Conservation (phyloP, 2,113 vertebrate genomes). For the Vulpes vulpes region DNA sequence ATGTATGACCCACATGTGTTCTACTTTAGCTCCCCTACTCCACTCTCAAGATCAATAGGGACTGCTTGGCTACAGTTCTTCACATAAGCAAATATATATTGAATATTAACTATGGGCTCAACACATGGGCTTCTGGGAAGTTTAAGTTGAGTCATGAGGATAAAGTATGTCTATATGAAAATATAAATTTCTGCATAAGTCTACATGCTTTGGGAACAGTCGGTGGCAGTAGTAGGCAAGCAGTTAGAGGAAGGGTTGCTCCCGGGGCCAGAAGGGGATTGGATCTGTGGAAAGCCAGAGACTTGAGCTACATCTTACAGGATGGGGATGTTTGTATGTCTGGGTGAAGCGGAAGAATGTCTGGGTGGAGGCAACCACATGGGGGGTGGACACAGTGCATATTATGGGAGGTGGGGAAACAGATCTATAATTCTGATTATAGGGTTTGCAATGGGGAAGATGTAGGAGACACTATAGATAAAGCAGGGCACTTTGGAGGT, state of each 20-base stretch:
- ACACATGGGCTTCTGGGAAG: not conserved
- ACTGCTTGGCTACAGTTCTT: not conserved
- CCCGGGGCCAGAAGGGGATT: not conserved
- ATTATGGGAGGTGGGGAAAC: not conserved
- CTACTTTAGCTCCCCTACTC: not conserved
- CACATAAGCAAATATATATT: not conserved
- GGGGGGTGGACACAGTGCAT: accelerated
- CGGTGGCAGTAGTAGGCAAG: not conserved
- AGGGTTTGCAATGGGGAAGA: not conserved
- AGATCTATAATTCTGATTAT: not conserved
- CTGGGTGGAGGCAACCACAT: not conserved
- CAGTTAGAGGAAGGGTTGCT: not conserved
- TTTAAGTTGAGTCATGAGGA: not conserved
- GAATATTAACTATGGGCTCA: not conserved
- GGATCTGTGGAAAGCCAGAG: not conserved
- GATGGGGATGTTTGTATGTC: not conserved
- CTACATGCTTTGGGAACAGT: not conserved
- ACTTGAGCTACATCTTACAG: not conserved
- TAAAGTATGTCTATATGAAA: not conserved
- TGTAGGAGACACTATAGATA: not conserved
- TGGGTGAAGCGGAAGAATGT: not conserved
- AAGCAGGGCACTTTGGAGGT: no score
- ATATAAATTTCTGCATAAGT: not conserved
- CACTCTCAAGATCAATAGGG: not conserved
- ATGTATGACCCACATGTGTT: not conserved